Base-by-base conservation (phyloP, 2,888 invertebrate species). In the Cephus runcator region DNA sequence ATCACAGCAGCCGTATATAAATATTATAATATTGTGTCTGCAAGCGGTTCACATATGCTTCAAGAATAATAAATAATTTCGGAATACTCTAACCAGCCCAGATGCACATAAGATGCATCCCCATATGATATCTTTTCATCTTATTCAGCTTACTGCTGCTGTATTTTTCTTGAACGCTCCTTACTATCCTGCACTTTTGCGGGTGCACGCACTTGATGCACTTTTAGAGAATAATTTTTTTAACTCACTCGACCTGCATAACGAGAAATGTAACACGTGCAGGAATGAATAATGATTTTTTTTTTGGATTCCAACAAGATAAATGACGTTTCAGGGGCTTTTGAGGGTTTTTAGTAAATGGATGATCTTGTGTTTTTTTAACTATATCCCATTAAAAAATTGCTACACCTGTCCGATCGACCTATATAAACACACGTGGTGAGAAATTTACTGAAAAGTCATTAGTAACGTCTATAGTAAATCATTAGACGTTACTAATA, bases 21-120 rank as follows among this genome's bases (percentile, higher is more conserved):
- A 78, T 78, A 77, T 77, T 77, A 77, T 75, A 77, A 77, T 77
- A 69, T 75, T 75, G 74, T 73, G 73, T 74, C 77, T 35, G 75
- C 30, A n/a, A 69, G 33, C 56, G 15, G 23, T 31, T 68, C 34
- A 75, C 75, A 75, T 69, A 77, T 75, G 77, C 75, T 77, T 40
- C 30, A 75, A 71, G 36, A 77, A 12, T 73, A 77, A 77, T 69
- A 77, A 77, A 77, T 71, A 75, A 77, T 77, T 31, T 40, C 35
- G 69, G 69, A 23, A 77, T 40, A 35, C 15, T 69, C 40, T 33
- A 40, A 31, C 33, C 36, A 4, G 76, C 12, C 34, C 40, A 34
- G 23, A 74, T 33, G 74, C 77, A 36, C 36, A 69, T 69, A 69
- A 69, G 35, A 23, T 56, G 56, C 23, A 56, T 56, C 56, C 23